Evolutionary conservation across 1,140 invertebrate genomes (phyloP).

Genomic region (Theocolax elegans): DNA sequence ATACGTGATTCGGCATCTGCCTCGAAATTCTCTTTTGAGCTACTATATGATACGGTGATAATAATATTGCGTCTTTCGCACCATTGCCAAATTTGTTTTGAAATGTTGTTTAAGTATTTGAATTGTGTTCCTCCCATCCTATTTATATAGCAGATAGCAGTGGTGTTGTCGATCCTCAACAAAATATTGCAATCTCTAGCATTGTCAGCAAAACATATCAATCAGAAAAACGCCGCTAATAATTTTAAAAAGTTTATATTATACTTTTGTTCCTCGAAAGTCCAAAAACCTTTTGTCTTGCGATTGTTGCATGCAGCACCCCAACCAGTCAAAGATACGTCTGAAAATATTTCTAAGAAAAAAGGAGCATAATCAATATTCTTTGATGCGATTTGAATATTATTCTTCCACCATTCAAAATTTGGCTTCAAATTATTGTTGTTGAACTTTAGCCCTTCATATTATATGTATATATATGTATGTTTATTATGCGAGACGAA

Average conservation of each 20-base stretch:
- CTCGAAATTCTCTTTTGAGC: slow-evolving; percentile 29
- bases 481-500: too few species aligned
- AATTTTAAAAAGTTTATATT: slow-evolving; percentile 30
- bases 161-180: slow-evolving; percentile 53
- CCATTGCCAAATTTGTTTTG: slow-evolving; percentile 56
- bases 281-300: slow-evolving; percentile 30
- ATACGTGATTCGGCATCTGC: slow-evolving; percentile 31
- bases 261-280: not conserved
- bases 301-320: too few species aligned
- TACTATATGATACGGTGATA: slow-evolving; percentile 34
- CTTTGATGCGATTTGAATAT: too few species aligned
- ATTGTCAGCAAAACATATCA: slow-evolving; percentile 53
- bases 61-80: slow-evolving; percentile 53
- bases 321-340: too few species aligned
- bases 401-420: too few species aligned
- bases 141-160: slow-evolving; percentile 59
- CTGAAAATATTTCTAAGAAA: too few species aligned
- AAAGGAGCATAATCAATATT: too few species aligned
- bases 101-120: too few species aligned
- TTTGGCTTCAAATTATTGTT: too few species aligned
- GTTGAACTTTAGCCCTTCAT: too few species aligned
- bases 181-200: slow-evolving; percentile 40
- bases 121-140: slow-evolving; percentile 13
- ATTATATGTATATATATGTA: too few species aligned
- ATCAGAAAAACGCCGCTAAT: slow-evolving; percentile 40